Base-by-base conservation (phyloP, 2,888 invertebrate species). In the Acleris laterana region DNA sequence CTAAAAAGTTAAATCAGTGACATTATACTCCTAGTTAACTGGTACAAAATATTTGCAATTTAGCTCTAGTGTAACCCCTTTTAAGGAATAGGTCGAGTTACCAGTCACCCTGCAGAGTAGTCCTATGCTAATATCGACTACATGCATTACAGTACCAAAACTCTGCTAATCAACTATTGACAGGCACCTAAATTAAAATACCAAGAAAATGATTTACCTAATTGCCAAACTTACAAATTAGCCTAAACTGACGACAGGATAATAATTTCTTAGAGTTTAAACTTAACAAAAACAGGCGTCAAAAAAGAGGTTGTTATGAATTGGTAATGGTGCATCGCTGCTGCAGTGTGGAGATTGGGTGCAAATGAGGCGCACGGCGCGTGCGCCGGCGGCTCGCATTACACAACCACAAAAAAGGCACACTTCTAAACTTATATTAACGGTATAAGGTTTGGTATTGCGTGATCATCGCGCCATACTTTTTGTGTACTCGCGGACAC, bases 291-390 rank as follows among this genome's bases (percentile, higher is more conserved):
- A 84, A 82, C 75, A 70, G 71, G 72, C 68, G 59, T 61, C 66
- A 73, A 78, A 83, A 85, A 85, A 77, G 78, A 78, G 75, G 75
- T 72, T 82, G 80, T 87, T 91, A 87, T 91, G 79, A 81, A 83
- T 84, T 76, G 75, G 81, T 85, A 92, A 91, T 92, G 89, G 82
- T 86, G 92, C 92, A 90, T 90, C 79, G 71, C 77, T 74, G 73
- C 80, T 87, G 88, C 84, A 83, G 85, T 89, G 89, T 90, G 90
- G 89, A 90, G 89, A 90, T 90, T 89, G 88, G 85, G 82, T 82
- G 89, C 80, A 89, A 90, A 91, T 90, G 90, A 82, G 71, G 82
- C 90, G 85, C 74, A 79, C 80, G 85, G 87, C 89, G 88, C 90
- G 91, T 86, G 89, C 88, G 80, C 82, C 79, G 77, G 77, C 78